phyloP scores from a whole-genome alignment of 2,113 vertebrate genomes.

The Grallaria varia region DNA sequence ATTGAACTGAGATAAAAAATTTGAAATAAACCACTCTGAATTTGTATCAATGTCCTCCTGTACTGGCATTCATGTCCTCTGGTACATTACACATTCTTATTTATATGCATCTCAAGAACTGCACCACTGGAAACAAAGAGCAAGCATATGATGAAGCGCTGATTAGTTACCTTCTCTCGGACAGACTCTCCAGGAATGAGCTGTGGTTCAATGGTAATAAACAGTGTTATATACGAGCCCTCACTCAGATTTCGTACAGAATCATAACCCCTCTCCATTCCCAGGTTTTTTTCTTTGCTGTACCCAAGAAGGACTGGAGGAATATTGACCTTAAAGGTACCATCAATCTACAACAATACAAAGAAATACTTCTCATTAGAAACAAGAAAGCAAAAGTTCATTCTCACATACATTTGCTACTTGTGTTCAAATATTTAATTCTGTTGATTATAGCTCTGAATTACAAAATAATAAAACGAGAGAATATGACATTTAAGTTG shows the following conservation, averaged over 20 bases:
- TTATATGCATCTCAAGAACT: background rate
- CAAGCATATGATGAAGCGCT: background rate
- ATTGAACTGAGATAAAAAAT: background rate
- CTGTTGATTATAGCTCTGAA: background rate
- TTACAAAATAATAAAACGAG: background rate
- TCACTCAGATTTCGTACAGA: conserved; percentile 77
- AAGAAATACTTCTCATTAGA: background rate
- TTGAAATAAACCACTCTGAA: background rate
- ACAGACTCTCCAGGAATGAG: conserved; percentile 89
- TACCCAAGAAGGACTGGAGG: conserved; percentile 95
- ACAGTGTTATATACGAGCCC: conserved; percentile 90
- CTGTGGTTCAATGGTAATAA: conserved; percentile 93
- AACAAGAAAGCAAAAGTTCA: background rate
- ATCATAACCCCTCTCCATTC: conserved; percentile 78
- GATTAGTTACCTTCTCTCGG: conserved; percentile 84
- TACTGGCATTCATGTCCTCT: background rate
- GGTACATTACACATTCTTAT: background rate
- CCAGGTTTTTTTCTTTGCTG: conserved; percentile 82
- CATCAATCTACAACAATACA: conserved; percentile 83
- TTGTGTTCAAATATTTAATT: background rate
- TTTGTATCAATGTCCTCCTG: background rate
- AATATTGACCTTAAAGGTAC: conserved; percentile 89
- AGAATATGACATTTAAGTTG: background rate
- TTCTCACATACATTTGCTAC: background rate
- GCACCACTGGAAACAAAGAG: background rate